Evolutionary conservation across 2,113 vertebrate genomes (phyloP).

Genomic region (Oceanodroma tethys): DNA sequence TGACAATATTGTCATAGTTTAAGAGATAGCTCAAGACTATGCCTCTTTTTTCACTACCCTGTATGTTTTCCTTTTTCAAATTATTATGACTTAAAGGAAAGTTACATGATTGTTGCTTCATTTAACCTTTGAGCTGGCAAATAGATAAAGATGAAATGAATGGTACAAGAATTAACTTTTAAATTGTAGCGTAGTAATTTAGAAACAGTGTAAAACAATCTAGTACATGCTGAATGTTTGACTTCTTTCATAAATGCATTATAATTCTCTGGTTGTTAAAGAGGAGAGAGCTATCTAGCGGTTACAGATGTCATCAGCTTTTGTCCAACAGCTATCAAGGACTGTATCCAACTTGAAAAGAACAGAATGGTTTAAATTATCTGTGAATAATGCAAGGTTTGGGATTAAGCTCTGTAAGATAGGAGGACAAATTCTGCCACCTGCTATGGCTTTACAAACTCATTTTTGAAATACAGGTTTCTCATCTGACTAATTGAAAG

Average conservation of each 20-base stretch:
- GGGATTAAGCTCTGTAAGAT: background rate
- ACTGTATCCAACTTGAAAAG: constrained; percentile 26
- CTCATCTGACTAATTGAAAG: background rate
- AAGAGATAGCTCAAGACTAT: background rate
- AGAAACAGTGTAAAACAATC: background rate
- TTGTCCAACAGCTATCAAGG: constrained; percentile 32
- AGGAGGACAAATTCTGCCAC: background rate
- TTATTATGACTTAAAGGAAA: background rate
- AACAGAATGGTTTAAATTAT: constrained; percentile 26
- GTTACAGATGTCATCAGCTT: constrained; percentile 50
- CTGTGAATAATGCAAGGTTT: background rate
- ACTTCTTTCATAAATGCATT: background rate
- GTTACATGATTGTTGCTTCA: background rate
- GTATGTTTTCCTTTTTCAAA: background rate
- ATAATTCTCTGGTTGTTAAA: background rate
- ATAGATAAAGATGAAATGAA: background rate
- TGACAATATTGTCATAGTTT: background rate
- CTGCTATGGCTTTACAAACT: background rate
- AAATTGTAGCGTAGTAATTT: background rate
- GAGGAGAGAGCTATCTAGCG: background rate
- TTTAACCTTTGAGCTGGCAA: background rate
- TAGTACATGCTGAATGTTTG: background rate
- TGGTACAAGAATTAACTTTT: background rate
- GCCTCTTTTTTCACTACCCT: background rate
- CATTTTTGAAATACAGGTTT: background rate